Percentiles rank a stretch among this genome's conserved stretches.
Conservation (phyloP, 2,888 invertebrate species). For the Chalcis sispes region DNA sequence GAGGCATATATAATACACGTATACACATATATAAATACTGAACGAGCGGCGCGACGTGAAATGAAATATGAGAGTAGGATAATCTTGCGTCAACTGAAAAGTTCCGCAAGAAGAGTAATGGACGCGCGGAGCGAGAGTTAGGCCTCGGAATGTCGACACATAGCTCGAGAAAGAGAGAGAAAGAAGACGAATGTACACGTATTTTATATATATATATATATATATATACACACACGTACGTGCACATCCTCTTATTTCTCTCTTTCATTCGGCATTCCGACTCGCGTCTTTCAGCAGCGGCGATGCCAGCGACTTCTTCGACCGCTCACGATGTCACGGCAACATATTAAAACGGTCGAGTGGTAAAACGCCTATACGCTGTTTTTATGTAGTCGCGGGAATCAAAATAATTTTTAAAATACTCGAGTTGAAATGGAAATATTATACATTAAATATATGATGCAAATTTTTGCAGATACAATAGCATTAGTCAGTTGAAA, state of each 20-base stretch:
- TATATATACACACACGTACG: background rate
- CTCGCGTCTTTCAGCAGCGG: background rate
- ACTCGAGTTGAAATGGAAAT: too few species aligned
- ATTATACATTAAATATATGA: too few species aligned
- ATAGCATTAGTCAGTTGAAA: too few species aligned
- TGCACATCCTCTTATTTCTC: background rate
- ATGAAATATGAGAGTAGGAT: conserved; percentile 57
- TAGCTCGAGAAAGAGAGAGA: conserved; percentile 69
- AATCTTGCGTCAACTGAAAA: conserved; percentile 58
- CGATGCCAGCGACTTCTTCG: background rate
- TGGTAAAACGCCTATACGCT: background rate
- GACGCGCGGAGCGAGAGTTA: conserved; percentile 4
- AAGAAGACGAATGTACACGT: too few species aligned
- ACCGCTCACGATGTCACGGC: background rate
- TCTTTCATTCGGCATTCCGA: conserved; percentile 31
- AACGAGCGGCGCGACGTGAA: conserved; percentile 32
- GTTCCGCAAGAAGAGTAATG: conserved; percentile 58
- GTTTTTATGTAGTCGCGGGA: too few species aligned
- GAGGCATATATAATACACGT: too few species aligned
- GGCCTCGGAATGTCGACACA: conserved; percentile 64
- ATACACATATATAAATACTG: too few species aligned
- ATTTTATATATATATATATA: too few species aligned
- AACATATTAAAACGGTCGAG: background rate
- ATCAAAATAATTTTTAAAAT: too few species aligned
- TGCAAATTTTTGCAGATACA: too few species aligned